phyloP scores from a whole-genome alignment of 2,888 invertebrate species.

The Pseudococcus longispinus region DNA sequence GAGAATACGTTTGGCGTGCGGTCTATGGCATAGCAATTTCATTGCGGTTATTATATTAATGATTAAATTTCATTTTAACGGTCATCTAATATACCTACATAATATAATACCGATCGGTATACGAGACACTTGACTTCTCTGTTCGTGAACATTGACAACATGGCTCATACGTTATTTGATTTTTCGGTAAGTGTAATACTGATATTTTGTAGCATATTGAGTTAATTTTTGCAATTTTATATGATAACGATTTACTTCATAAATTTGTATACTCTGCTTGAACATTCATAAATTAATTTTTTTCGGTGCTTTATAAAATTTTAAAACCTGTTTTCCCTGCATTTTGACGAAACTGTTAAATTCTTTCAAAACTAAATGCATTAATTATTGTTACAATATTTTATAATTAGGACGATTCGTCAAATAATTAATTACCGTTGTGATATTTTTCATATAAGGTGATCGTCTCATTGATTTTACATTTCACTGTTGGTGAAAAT shows the following conservation, averaged over 20 bases:
- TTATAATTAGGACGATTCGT: too few relatives aligned
- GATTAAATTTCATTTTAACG: slow-evolving; percentile 45
- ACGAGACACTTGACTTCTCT: slow-evolving; percentile 16
- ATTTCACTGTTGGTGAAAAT: not conserved
- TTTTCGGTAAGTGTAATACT: slow-evolving; percentile 11
- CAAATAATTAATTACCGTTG: not conserved
- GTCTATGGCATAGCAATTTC: not conserved
- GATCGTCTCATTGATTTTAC: not conserved
- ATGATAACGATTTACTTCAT: not conserved
- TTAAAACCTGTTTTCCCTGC: not conserved
- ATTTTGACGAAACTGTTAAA: not conserved
- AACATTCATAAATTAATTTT: not conserved
- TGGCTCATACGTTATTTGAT: not conserved
- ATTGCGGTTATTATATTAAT: slow-evolving; percentile 41
- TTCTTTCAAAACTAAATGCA: too few relatives aligned
- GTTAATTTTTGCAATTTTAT: not conserved
- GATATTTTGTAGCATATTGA: not conserved
- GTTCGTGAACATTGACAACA: not conserved
- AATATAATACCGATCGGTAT: slow-evolving; percentile 33
- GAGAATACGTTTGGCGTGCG: slow-evolving; percentile 7
- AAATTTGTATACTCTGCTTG: not conserved
- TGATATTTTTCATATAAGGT: not conserved
- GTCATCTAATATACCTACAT: slow-evolving; percentile 8
- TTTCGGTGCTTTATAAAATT: not conserved
- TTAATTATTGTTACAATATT: too few relatives aligned